Percentiles rank a stretch among this genome's conserved stretches.
phyloP scores from a whole-genome alignment of 2,113 vertebrate genomes.

The Willisornis vidua region DNA sequence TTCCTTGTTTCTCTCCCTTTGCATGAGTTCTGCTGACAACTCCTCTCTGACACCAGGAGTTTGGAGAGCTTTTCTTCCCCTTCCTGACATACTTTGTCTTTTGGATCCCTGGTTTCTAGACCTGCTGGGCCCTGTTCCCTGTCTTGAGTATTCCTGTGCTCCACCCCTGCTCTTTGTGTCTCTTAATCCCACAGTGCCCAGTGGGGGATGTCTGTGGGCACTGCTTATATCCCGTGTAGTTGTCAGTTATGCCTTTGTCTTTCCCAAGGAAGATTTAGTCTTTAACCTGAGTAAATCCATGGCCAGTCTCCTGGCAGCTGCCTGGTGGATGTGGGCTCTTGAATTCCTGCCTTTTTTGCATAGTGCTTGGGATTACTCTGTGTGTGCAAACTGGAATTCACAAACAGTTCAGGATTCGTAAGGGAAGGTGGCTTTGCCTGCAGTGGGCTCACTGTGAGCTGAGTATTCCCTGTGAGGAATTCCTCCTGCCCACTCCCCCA shows the following conservation, averaged over 20 bases:
- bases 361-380: not conserved
- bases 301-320: not conserved
- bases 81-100: not conserved
- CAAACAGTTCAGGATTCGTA: not conserved
- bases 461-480: not conserved
- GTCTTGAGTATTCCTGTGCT: not conserved
- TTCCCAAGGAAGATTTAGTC: not conserved
- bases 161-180: not conserved
- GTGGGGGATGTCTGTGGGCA: not conserved
- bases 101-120: not conserved
- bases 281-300: not conserved
- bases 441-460: not conserved
- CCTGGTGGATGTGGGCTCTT: not conserved
- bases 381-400: accelerated
- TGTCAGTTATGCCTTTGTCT: not conserved
- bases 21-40: not conserved
- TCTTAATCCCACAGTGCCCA: not conserved
- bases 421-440: not conserved
- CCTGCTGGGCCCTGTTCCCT: not conserved
- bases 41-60: not conserved
- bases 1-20: not conserved
- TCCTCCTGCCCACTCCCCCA: not conserved
- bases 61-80: not conserved
- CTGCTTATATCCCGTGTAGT: not conserved
- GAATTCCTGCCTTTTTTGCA: not conserved